Conservation (phyloP, 2,113 vertebrate genomes). For the Rallus limicola region DNA sequence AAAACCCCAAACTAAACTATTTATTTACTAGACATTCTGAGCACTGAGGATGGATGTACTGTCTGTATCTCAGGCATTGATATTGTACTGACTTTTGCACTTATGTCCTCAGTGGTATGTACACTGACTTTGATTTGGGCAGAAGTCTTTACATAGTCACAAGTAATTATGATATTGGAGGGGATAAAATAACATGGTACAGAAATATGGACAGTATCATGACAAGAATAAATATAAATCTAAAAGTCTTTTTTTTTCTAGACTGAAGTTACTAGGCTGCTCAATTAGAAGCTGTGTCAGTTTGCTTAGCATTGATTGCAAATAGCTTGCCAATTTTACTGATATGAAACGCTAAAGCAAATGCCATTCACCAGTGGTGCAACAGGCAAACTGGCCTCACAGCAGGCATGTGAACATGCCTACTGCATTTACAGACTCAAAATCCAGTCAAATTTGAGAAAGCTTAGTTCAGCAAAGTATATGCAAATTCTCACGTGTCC, state of each 20-base stretch:
- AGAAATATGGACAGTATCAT: not conserved
- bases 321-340: conserved; percentile 38
- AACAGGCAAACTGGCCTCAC: not conserved
- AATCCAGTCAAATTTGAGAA: not conserved
- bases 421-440: not conserved
- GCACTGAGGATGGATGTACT: not conserved
- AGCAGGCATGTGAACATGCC: not conserved
- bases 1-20: not conserved
- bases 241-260: conserved; percentile 27
- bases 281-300: conserved; percentile 49
- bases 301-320: conserved; percentile 51
- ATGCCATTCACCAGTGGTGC: conserved; percentile 9
- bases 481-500: not conserved
- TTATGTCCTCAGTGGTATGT: not conserved
- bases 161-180: not conserved
- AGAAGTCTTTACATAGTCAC: not conserved
- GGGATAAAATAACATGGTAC: not conserved
- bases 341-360: conserved; percentile 19
- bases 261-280: not conserved
- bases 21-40: not conserved
- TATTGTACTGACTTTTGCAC: not conserved
- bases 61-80: not conserved
- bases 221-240: not conserved
- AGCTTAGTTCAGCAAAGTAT: not conserved
- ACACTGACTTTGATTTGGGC: not conserved